These are phyloP conservation scores for Choloepus hoffmanni DNA, from an alignment of 2,113 vertebrate species.

Conservation along the genomic window DNA sequence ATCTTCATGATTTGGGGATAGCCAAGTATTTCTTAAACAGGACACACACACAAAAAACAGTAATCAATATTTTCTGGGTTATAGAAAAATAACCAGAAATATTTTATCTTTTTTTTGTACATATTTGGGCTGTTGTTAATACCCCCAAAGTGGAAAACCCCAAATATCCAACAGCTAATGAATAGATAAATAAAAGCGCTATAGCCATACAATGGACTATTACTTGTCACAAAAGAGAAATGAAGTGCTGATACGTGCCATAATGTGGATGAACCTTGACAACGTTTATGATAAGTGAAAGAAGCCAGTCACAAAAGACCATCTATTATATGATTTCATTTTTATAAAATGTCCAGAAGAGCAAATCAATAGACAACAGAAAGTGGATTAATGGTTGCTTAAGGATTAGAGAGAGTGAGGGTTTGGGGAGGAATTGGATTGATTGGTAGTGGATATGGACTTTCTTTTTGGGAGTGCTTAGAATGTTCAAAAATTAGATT, in stretches of 20 bases:
- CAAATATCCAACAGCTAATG: not conserved
- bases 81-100: no score
- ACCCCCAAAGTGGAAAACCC: not conserved
- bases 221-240: conserved; percentile 14
- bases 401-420: not conserved
- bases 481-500: conserved; percentile 6
- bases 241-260: not conserved
- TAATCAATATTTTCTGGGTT: not conserved
- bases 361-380: not conserved
- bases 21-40: not conserved
- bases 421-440: not conserved
- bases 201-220: not conserved
- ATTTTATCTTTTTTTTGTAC: no score
- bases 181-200: not conserved
- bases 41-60: not conserved
- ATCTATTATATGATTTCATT: not conserved
- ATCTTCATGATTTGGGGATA: not conserved
- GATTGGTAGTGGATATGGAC: not conserved
- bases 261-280: not conserved
- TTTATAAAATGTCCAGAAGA: not conserved
- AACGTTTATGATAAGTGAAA: not conserved
- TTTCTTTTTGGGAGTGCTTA: not conserved
- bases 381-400: not conserved
- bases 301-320: not conserved
- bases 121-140: not conserved